phyloP scores from a whole-genome alignment of 2,113 vertebrate species.

The Sphaerodactylus townsendi region DNA sequence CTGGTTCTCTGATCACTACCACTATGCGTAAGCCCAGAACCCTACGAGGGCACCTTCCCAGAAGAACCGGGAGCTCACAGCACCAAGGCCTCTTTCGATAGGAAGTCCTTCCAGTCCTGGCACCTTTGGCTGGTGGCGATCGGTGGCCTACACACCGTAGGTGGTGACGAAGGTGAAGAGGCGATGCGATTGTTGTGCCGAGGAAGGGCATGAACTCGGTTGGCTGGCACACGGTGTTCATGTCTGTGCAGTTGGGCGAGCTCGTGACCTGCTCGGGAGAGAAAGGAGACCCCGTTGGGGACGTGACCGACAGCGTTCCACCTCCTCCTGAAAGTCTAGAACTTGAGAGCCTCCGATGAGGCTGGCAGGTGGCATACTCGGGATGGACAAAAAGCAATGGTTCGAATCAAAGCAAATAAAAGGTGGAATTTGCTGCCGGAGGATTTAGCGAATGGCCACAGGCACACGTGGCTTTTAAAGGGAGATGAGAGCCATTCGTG shows the following conservation, averaged over 20 bases:
- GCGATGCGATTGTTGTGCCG: constrained; percentile 90
- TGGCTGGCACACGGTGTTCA: constrained; percentile 85
- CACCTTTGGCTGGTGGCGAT: constrained; percentile 96
- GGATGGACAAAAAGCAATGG: no score
- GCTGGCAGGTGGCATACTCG: no score
- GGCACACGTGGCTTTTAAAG: no score
- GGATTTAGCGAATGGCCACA: no score
- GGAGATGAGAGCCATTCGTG: no score
- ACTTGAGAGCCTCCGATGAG: no score
- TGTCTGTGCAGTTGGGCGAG: constrained; percentile 87
- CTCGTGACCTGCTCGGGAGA: constrained; percentile 84
- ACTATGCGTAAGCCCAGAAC: no score
- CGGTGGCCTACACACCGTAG: constrained; percentile 87
- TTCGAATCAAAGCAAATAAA: no score
- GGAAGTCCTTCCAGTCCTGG: fast-evolving
- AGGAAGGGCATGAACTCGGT: constrained; percentile 97
- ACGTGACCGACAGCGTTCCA: neutral
- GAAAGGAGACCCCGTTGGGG: neutral
- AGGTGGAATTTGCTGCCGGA: no score
- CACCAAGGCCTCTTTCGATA: fast-evolving
- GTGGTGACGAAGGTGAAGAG: constrained; percentile 94
- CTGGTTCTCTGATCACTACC: no score
- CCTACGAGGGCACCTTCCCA: neutral
- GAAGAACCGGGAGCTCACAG: fast-evolving
- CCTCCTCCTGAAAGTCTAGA: neutral